These are phyloP conservation scores for Vipera latastei DNA, from an alignment of 2,797 vertebrate species.

Conservation along the genomic window DNA sequence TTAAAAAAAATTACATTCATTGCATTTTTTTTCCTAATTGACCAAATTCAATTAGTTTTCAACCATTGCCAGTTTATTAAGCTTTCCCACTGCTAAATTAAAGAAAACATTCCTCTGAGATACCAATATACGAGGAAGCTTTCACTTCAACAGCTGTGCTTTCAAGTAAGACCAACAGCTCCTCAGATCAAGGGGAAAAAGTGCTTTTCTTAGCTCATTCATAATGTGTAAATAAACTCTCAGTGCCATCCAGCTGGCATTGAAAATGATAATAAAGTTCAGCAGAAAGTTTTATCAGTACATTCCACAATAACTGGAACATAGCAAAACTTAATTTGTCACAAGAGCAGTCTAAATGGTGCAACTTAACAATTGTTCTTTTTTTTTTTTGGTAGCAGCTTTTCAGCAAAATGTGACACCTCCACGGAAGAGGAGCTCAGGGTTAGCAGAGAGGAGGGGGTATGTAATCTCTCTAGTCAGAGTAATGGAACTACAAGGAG, in stretches of 20 bases:
- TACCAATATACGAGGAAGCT: slow-evolving; percentile 15
- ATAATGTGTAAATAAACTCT: slow-evolving; percentile 36
- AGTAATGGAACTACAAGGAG: background rate
- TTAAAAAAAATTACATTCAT: background rate
- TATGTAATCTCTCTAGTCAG: background rate
- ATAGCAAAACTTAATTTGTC: background rate
- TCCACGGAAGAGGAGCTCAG: background rate
- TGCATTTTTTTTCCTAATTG: slow-evolving; percentile 39
- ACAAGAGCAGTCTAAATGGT: background rate
- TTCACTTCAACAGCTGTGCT: slow-evolving; percentile 42
- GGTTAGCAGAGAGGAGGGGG: background rate
- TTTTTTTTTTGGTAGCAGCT: background rate
- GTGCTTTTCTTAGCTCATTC: slow-evolving; percentile 20
- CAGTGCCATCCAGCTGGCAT: slow-evolving; percentile 6
- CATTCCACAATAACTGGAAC: slow-evolving; percentile 10
- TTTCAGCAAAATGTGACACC: background rate
- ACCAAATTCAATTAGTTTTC: slow-evolving; percentile 50
- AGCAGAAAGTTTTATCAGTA: slow-evolving; percentile 29
- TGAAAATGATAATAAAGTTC: background rate
- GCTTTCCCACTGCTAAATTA: slow-evolving; percentile 40
- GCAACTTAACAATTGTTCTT: slow-evolving; percentile 1
- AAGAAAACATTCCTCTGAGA: slow-evolving; percentile 40
- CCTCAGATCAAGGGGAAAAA: slow-evolving; percentile 17
- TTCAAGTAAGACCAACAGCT: slow-evolving; percentile 39
- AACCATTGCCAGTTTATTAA: slow-evolving; percentile 46